phyloP scores from a whole-genome alignment of 2,797 vertebrate genomes.

The Phataginus tricuspis region DNA sequence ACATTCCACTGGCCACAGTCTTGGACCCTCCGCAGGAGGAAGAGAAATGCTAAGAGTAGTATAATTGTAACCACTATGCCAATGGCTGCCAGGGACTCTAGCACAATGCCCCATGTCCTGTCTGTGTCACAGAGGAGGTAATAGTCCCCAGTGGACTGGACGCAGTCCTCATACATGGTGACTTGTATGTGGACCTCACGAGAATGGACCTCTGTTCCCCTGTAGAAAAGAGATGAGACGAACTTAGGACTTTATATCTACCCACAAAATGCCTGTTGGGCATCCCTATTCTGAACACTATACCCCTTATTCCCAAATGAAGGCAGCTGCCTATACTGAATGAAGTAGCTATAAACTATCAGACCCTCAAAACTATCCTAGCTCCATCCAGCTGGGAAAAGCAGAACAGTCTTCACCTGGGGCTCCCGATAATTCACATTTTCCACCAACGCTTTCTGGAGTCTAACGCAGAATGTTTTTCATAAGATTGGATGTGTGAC shows the following conservation, averaged over 20 bases:
- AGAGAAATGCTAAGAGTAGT: conserved; percentile 75
- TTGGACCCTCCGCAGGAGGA: conserved; percentile 73
- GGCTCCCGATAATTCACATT: neutral
- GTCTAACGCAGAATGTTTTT: neutral
- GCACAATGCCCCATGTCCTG: conserved; percentile 88
- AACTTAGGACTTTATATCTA: neutral
- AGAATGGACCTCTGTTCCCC: conserved; percentile 37
- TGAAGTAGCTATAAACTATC: neutral
- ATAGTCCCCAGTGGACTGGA: conserved; percentile 80
- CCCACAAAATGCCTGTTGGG: neutral
- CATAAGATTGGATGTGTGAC: neutral
- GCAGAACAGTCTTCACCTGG: neutral
- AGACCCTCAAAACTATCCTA: neutral
- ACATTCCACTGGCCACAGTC: conserved; percentile 78
- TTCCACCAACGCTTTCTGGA: neutral
- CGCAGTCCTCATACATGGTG: conserved; percentile 73
- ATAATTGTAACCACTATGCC: conserved; percentile 84
- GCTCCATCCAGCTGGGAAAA: neutral
- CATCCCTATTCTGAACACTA: neutral
- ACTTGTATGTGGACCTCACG: neutral
- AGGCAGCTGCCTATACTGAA: neutral
- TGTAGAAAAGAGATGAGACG: neutral
- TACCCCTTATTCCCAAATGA: neutral
- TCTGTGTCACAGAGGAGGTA: conserved; percentile 87
- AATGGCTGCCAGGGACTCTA: conserved; percentile 85